Base-by-base conservation (phyloP, 2,888 invertebrate species). In the Cabera pusaria region DNA sequence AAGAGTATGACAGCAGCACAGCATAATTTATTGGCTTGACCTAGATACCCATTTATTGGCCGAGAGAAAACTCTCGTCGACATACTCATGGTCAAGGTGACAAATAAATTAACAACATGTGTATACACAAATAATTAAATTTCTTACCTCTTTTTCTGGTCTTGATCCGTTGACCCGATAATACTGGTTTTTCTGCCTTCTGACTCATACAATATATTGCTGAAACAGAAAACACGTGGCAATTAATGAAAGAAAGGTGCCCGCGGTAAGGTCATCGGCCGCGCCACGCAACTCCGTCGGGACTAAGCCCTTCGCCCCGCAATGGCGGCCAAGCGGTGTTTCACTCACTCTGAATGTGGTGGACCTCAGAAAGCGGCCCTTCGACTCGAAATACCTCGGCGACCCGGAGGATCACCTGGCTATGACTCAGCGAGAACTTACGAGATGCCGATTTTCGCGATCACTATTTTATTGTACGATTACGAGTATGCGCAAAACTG, bases 141-240 rank as follows among this genome's bases (percentile, higher is more conserved):
- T 25, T 42, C 90, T 90, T 90, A 97, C 97, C 97, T 97, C 98
- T 97, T 96, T 98, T 98, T 95, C 98, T 96, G 96, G 98, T 98
- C 97, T 98, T 98, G 94, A 98, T 98, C 93, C 98, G 97, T 94
- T 98, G 98, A 96, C 98, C 98, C 95, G 97, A 97, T 94, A 98
- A 93, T 94, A 97, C 96, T 95, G 98, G 98, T 96, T 98, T 97
- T 97, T 98, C 98, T 94, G 94, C 96, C 96, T 98, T 98, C 93
- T 98, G 98, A 98, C 97, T 98, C 98, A 98, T 98, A 97, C 97
- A 98, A 97, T 92, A 93, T 93, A 92, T 93, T 92, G 93, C 94
- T 94, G 91, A 58, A 93, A 92, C 59, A 65, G 64, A 80, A 81
- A 76, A 83, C 85, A 86, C 87, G 86, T 87, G 87, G 87, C 85